Evolutionary conservation across 2,797 vertebrate species (phyloP), one percentile per base, ranked within the genome.

Genomic region (Epinephelus awoara): DNA sequence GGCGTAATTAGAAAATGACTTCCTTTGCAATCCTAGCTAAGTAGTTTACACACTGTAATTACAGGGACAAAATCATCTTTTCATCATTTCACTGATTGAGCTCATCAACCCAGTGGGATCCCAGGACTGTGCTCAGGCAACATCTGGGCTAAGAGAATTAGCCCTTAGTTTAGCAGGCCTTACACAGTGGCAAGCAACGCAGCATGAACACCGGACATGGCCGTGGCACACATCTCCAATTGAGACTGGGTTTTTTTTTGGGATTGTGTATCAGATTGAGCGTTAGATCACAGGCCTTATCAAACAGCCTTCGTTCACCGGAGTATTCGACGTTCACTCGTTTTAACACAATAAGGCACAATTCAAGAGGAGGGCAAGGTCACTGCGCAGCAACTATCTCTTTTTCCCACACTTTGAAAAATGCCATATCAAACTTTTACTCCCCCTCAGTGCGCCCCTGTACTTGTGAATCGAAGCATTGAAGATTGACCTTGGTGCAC

Each of bases 11-110:
- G 98, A 99, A 99, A 99, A 99, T 99, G 98, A 98, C 98, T 99
- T 99, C 98, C 98, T 99, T 99, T 99, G 98, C 98, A 99, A 99
- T 99, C 98, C 97, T 98, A 97, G 98, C 97, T 99, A 99, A 99
- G 98, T 99, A 99, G 98, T 99, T 99, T 99, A 99, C 98, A 99
- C 98, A 99, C 97, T 99, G 98, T 99, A 99, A 99, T 99, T 99
- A 99, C 98, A 99, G 98, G 98, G 98, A 99, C 98, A 98, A 99
- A 99, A 99, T 99, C 98, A 99, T 99, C 98, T 99, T 99, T 99
- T 99, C 98, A 99, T 99, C 98, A 99, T 99, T 99, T 98, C 97
- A 97, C 97, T 99, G 98, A 99, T 99, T 99, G 98, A 98, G 98
- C 98, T 99, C 98, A 99, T 99, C 98, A 99, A 97, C 98, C 98